Base-by-base conservation (phyloP, 2,113 vertebrate genomes). In the Muntiacus muntjak region DNA sequence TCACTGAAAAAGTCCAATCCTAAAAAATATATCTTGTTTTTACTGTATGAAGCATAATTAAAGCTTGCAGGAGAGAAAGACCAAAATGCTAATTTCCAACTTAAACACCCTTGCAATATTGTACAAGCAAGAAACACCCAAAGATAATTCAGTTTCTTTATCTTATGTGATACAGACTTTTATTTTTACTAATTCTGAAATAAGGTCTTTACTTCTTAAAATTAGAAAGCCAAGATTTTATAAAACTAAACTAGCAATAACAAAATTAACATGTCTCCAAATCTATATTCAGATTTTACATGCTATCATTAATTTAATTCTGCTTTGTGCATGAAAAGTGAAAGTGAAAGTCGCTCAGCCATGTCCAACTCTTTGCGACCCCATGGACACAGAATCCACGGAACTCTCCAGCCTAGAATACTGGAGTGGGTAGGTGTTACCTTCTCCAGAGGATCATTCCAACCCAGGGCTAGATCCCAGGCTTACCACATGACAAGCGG, bases 11-110 rank as follows among this genome's bases (percentile, higher is more conserved):
- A 88, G 82, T 92, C n/a, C 1, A 79, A 83, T 6, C 2, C 3
- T 50, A 85, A 97, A 97, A 81, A 91, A 95, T 82, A 7, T 6
- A 96, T 88, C 55, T 94, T 82, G 28, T 2, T 45, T 67, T 96
- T 15, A 25, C 6, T 54, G 3, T 52, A 10, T 23, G 67, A 79
- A 81, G 67, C 45, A 21, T 30, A 90, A n/a, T 33, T 74, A n/a
- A 71, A 55, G 1, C 2, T 36, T 67, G 40, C 6, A 81, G n/a
- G 30, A 81, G 7, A 40, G 50, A 33, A 97, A 94, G 25, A 0
- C 4, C 45, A 47, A 71, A 54, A 86, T 81, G 58, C 47, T 47
- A 0, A 89, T 33, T 33, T 54, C 2, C 50, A 6, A 91, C 40
- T 25, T 30, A 33, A 60, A 71, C 11, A 96, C 45, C 54, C 6